Percentiles rank a stretch among this genome's conserved stretches.
Evolutionary conservation across 1,140 invertebrate species (phyloP).

Genomic region (Drosophila biarmipes): DNA sequence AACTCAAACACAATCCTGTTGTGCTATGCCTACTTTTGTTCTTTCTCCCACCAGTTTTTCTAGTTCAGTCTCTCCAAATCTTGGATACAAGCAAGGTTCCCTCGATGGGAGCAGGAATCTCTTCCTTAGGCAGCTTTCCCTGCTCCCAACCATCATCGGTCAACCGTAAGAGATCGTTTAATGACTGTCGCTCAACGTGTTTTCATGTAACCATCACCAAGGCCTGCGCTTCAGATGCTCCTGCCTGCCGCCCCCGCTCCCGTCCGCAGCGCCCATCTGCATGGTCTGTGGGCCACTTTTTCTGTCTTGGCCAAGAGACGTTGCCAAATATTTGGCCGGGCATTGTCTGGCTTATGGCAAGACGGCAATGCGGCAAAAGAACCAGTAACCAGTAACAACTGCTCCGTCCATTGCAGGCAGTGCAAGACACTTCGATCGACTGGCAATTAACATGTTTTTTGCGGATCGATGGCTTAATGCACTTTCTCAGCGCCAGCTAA

Average conservation of each 20-base stretch:
- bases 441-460: conserved; percentile 74
- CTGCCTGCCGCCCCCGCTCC: not conserved
- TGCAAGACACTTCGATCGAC: conserved; percentile 38
- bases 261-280: not conserved
- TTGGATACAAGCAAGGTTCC: not conserved
- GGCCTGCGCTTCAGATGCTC: conserved; percentile 22
- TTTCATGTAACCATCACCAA: conserved; percentile 48
- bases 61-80: not conserved
- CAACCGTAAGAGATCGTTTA: conserved; percentile 13
- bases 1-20: not conserved
- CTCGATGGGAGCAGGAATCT: not conserved
- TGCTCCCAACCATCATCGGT: conserved; percentile 14
- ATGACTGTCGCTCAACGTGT: conserved; percentile 35
- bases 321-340: conserved; percentile 71
- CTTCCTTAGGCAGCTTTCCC: conserved; percentile 27
- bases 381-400: conserved; percentile 62
- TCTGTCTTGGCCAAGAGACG: conserved; percentile 45
- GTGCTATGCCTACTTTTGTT: no score
- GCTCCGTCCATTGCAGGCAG: conserved; percentile 24
- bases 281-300: conserved; percentile 44
- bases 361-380: conserved; percentile 60
- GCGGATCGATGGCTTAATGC: conserved; percentile 59
- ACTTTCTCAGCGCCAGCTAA: conserved; percentile 71
- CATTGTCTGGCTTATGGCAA: conserved; percentile 54
- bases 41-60: not conserved